Evolutionary conservation across 2,113 vertebrate species (phyloP).

Genomic region (Lasiurus cinereus): DNA sequence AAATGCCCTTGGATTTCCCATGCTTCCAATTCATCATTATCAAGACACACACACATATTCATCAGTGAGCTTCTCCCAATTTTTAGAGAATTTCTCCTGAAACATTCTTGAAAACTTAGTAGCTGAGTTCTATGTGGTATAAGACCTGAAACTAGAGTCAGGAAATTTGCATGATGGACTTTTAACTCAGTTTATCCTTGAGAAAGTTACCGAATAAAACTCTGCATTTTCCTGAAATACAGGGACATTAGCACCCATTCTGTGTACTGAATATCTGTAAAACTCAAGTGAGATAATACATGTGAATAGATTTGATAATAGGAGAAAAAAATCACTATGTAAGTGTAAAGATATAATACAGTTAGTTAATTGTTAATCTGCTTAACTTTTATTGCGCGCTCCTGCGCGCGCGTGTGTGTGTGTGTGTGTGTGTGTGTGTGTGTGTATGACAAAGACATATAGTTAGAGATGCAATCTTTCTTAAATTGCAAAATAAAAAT

Average conservation of each 20-base stretch:
- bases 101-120: background rate
- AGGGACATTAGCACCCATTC: background rate
- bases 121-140: background rate
- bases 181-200: background rate
- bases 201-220: slow-evolving; percentile 38
- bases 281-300: background rate
- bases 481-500: slow-evolving; percentile 23
- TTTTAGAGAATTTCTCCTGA: slow-evolving; percentile 43
- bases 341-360: background rate
- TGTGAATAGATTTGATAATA: slow-evolving; percentile 18
- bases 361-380: background rate
- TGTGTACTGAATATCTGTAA: background rate
- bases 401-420: too few species aligned
- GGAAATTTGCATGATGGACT: background rate
- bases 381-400: slow-evolving; percentile 3
- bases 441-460: background rate
- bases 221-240: background rate
- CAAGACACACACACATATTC: fast-evolving
- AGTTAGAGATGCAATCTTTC: slow-evolving; percentile 8
- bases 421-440: too few species aligned
- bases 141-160: background rate
- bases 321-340: background rate
- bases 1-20: slow-evolving; percentile 53
- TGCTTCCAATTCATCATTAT: slow-evolving; percentile 1
- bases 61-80: slow-evolving; percentile 16